Percentiles rank a stretch among this genome's conserved stretches.
These are phyloP conservation scores for Chymomyza procnemis DNA, from an alignment of 2,888 invertebrate species.

Conservation along the genomic window DNA sequence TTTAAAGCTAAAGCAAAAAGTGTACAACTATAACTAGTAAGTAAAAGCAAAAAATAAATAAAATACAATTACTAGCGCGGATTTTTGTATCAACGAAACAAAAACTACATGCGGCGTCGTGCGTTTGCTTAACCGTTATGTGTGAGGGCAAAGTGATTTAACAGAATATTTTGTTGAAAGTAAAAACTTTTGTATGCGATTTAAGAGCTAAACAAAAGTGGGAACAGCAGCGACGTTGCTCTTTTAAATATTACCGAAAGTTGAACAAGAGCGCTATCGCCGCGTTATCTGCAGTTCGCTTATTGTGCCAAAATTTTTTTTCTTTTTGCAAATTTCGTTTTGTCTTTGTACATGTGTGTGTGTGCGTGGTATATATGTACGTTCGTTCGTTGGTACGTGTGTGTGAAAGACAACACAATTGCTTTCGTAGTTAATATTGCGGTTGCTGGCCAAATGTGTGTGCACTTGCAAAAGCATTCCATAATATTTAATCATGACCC, in stretches of 20 bases:
- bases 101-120: too few species aligned
- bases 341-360: constrained; percentile 21
- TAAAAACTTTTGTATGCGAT: background rate
- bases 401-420: too few species aligned
- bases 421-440: background rate
- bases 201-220: background rate
- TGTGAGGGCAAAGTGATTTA: too few species aligned
- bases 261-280: background rate
- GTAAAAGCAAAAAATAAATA: too few species aligned
- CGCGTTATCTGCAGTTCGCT: constrained; percentile 21
- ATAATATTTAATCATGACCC: constrained; percentile 2
- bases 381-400: constrained; percentile 25
- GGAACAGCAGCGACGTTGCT: background rate
- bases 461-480: background rate
- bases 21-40: too few species aligned
- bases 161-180: background rate
- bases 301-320: constrained; percentile 22
- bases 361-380: background rate
- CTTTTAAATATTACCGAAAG: background rate
- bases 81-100: too few species aligned
- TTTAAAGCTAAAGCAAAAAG: too few species aligned
- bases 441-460: background rate
- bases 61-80: too few species aligned
- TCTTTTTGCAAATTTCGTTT: constrained; percentile 26
- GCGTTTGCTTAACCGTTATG: too few species aligned